Conservation (phyloP, 2,888 invertebrate species). For the Volucella zonaria region DNA sequence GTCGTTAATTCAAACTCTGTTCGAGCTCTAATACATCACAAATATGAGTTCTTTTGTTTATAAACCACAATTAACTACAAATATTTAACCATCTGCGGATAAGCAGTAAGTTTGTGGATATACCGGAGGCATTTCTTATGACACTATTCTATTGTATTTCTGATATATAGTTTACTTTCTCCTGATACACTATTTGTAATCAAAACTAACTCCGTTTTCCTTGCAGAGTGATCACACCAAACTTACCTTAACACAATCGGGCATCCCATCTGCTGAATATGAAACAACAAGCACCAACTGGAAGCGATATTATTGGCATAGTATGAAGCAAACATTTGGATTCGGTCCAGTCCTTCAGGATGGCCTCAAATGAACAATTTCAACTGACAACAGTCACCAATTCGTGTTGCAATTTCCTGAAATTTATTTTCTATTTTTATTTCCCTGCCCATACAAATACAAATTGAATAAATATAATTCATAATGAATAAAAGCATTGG, state of each 20-base stretch:
- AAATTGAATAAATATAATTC: constrained; percentile 15
- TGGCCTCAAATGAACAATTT: constrained; percentile 28
- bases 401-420: constrained; percentile 38
- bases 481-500: constrained; percentile 44
- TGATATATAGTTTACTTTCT: background rate
- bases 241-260: constrained; percentile 90
- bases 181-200: background rate
- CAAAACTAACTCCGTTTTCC: constrained; percentile 23
- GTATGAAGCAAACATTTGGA: constrained; percentile 88
- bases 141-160: too few relatives aligned
- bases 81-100: too few relatives aligned
- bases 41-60: too few relatives aligned
- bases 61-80: too few relatives aligned
- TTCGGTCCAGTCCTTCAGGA: constrained; percentile 78
- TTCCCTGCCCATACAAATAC: constrained; percentile 12
- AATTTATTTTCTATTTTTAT: constrained; percentile 20
- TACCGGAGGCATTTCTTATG: too few relatives aligned
- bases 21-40: too few relatives aligned
- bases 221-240: constrained; percentile 92
- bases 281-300: constrained; percentile 93
- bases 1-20: too few relatives aligned
- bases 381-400: constrained; percentile 42
- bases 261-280: constrained; percentile 91
- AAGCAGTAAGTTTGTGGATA: too few relatives aligned
- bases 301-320: constrained; percentile 96